Evolutionary conservation across 2,113 vertebrate species (phyloP), one percentile per base, ranked within the genome.

Genomic region (Camelus bactrianus): DNA sequence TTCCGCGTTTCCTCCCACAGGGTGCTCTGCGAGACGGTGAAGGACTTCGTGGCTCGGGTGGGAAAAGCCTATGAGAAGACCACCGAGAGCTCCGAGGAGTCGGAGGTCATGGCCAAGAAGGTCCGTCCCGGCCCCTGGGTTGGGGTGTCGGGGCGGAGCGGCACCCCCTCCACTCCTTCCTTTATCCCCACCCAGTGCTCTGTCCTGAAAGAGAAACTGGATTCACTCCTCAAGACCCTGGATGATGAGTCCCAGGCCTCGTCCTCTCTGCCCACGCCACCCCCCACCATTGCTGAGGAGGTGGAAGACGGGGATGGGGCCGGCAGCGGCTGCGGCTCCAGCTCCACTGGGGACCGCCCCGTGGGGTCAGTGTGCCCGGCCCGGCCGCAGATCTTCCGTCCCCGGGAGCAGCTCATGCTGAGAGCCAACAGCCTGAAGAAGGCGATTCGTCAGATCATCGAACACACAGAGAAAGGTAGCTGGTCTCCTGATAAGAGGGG

Each of bases 341-440:
- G 98, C 62, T 97, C 98, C 19, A 72, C 98, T 0, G 95, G 97
- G 0, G 98, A 98, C 35, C 98, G 95, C 1, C 95, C 98, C 0
- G 48, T 98, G 86, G 98, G 98, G 52, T 97, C 98, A 0, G 96
- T 98, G 0, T 99, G 98, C 96, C 98, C 99, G 0, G 91, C 99
- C 0, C 98, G 99, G 32, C 95, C 99, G 0, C 99, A 99, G 98
- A 99, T 99, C 95, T 99, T 99, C 93, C 99, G 99, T 32, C 99
- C 99, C 0, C 98, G 99, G 28, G 99, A 99, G 52, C 99, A 99
- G 98, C 99, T 99, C 94, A 99, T 99, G 99, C 97, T 99, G 42
- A 97, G 99, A 97, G 99, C 99, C 64, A 99, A 99, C 98, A 99
- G 99, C 91, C 98, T 99, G 98, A 99, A 99, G 98, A 99, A 99